These are phyloP conservation scores for Stegophylla sp. DNA, from an alignment of 2,888 invertebrate species.

Conservation along the genomic window DNA sequence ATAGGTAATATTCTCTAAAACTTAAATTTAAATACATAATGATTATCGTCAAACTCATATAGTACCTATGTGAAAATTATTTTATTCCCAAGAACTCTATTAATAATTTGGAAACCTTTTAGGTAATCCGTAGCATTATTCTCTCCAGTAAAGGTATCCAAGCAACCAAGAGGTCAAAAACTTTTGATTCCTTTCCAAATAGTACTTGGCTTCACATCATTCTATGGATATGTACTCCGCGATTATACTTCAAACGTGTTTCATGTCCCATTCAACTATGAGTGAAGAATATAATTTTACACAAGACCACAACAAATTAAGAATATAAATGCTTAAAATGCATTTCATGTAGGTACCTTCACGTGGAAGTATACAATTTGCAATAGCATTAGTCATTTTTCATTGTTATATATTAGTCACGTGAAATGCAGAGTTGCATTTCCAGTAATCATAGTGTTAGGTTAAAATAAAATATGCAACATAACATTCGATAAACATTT, in stretches of 20 bases:
- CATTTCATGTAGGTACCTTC: not conserved
- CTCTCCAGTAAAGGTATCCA: not conserved
- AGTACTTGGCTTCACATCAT: not conserved
- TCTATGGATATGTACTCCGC: not conserved
- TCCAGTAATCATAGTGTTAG: not conserved
- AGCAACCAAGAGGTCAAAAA: not conserved
- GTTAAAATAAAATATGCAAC: not conserved
- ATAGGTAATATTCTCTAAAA: too few species aligned
- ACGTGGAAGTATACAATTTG: not conserved
- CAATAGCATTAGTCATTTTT: not conserved
- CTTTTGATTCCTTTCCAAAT: constrained; percentile 24
- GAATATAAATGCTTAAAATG: not conserved
- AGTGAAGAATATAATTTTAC: not conserved
- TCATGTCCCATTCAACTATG: not conserved
- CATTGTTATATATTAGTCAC: too few species aligned
- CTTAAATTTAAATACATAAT: too few species aligned
- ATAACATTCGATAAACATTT: not conserved
- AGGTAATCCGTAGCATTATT: not conserved
- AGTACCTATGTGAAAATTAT: too few species aligned
- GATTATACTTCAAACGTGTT: not conserved
- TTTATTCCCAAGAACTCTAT: not conserved
- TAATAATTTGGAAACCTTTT: constrained; percentile 24
- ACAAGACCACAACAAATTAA: not conserved
- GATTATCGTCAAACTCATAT: too few species aligned
- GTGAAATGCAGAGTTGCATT: not conserved